Percentiles rank a stretch among this genome's conserved stretches.
phyloP scores from a whole-genome alignment of 2,888 invertebrate species.

The Tryphoninae sp. region DNA sequence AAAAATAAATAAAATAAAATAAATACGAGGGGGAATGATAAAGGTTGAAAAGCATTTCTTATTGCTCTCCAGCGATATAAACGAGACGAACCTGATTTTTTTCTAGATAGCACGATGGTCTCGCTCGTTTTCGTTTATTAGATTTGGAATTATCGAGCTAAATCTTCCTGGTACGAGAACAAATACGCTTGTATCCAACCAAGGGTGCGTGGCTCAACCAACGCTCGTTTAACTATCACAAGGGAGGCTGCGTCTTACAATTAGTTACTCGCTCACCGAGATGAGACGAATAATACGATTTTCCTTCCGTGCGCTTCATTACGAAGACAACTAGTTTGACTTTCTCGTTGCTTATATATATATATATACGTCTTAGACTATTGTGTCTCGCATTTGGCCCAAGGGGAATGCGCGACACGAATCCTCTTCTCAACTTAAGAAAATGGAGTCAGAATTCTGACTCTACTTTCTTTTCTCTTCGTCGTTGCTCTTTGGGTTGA shows the following conservation, averaged over 20 bases:
- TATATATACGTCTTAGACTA: not conserved
- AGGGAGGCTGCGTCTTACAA: not conserved
- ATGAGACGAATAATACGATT: constrained; percentile 42
- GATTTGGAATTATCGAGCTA: not conserved
- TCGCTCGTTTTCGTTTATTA: constrained; percentile 2
- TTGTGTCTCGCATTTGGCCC: constrained; percentile 3
- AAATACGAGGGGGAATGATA: constrained; percentile 7
- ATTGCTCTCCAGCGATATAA: constrained; percentile 33
- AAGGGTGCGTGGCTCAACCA: not conserved
- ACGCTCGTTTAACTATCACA: not conserved
- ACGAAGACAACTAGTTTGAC: constrained; percentile 38
- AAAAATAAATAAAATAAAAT: too few relatives aligned
- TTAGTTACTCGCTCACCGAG: not conserved
- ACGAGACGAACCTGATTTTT: constrained; percentile 31
- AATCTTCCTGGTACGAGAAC: not conserved
- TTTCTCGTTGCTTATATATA: not conserved
- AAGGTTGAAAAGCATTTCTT: constrained; percentile 24
- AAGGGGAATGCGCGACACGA: not conserved
- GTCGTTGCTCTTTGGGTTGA: constrained; percentile 25
- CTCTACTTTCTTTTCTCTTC: not conserved
- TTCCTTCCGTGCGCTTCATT: constrained; percentile 29
- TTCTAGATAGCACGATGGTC: constrained; percentile 10
- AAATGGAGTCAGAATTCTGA: not conserved
- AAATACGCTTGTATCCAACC: not conserved
- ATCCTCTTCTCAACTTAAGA: too few relatives aligned